Conservation (phyloP, 2,113 vertebrate species). For the Lycaon pictus region DNA sequence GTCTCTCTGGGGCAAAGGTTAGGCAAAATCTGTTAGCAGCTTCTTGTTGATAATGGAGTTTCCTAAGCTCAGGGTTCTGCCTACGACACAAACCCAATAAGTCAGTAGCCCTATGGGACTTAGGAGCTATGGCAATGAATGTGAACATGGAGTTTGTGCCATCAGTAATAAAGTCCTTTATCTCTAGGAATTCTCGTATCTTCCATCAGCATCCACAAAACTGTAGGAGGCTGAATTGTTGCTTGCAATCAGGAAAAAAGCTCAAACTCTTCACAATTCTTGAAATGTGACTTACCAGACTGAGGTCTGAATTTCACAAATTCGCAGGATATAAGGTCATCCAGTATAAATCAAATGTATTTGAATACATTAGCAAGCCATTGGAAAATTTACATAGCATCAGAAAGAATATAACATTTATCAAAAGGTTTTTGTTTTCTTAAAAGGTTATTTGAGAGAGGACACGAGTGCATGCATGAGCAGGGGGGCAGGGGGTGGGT, state of each 20-base stretch:
- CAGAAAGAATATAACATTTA: neutral
- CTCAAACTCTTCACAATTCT: conserved; percentile 8
- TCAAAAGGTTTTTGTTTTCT: neutral
- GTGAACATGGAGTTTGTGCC: neutral
- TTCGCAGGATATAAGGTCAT: neutral
- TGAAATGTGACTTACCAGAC: neutral
- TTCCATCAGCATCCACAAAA: neutral
- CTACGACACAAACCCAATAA: neutral
- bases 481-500: too few relatives aligned
- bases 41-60: neutral
- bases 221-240: neutral
- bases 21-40: neutral
- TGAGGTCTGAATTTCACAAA: neutral
- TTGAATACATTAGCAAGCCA: neutral
- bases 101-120: neutral
- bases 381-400: neutral
- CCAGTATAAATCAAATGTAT: neutral
- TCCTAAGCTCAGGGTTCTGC: neutral
- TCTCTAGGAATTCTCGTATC: neutral
- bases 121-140: neutral
- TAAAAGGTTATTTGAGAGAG: too few relatives aligned
- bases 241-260: neutral
- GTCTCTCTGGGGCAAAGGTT: neutral
- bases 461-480: too few relatives aligned
- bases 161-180: neutral